Conservation (phyloP, 2,888 invertebrate species). For the Drosophila falleni region DNA sequence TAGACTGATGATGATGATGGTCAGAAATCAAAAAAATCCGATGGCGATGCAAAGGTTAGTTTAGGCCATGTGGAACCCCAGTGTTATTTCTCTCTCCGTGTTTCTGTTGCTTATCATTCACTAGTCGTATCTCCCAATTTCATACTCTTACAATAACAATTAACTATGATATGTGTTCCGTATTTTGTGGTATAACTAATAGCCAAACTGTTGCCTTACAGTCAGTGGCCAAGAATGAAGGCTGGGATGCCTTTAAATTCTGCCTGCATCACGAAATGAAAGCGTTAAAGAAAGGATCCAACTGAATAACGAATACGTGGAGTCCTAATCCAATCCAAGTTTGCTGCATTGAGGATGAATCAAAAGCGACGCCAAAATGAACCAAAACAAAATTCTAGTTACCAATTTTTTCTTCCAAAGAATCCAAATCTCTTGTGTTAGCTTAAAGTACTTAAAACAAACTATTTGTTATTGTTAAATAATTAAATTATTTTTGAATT, state of each 20-base stretch:
- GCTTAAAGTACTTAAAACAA: constrained; percentile 27
- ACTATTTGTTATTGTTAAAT: constrained; percentile 60
- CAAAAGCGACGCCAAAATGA: constrained; percentile 48
- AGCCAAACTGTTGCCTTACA: constrained; percentile 84
- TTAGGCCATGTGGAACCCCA: constrained; percentile 12
- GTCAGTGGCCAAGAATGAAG: constrained; percentile 95
- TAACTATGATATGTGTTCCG: constrained; percentile 7
- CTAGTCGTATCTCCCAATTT: constrained; percentile 42
- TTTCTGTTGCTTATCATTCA: constrained; percentile 21
- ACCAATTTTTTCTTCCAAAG: constrained; percentile 63
- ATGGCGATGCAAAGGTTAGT: constrained; percentile 35
- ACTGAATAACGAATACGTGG: constrained; percentile 23
- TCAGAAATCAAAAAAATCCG: constrained; percentile 2
- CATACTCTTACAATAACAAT: constrained; percentile 3
- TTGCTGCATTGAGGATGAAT: constrained; percentile 23
- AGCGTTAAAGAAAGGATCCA: constrained; percentile 65
- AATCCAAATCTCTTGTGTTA: constrained; percentile 64
- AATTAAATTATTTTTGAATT: constrained; percentile 51
- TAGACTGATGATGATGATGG: constrained; percentile 37
- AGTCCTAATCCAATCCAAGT: neutral
- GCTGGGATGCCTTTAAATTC: constrained; percentile 96
- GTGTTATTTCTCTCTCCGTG: constrained; percentile 27
- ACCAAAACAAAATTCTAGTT: constrained; percentile 39
- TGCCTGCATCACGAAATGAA: constrained; percentile 96
- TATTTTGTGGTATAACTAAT: constrained; percentile 28